phyloP scores from a whole-genome alignment of 2,797 vertebrate species.

The Natrix natrix region DNA sequence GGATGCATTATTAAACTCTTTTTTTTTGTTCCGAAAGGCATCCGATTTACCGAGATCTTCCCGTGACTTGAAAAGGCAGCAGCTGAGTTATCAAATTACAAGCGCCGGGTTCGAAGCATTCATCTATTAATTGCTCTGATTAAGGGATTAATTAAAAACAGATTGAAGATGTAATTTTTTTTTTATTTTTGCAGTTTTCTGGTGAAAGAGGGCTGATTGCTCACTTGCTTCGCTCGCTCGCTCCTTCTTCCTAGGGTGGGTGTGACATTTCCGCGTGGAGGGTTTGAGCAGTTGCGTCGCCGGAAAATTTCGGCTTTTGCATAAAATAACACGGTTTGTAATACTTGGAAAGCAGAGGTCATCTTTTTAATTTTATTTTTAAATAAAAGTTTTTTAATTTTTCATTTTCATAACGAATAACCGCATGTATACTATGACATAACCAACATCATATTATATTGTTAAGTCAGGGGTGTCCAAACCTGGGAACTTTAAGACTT shows the following conservation, averaged over 20 bases:
- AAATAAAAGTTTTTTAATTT: too few species aligned
- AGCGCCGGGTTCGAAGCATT: neutral
- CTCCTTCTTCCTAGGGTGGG: neutral
- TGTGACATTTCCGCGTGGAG: neutral
- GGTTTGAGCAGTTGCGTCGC: too few species aligned
- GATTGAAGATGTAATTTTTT: neutral
- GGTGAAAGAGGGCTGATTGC: neutral
- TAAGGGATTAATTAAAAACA: slow-evolving; percentile 22
- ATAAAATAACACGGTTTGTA: neutral
- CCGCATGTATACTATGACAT: too few species aligned
- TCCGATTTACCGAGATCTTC: neutral
- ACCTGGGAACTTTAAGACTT: too few species aligned
- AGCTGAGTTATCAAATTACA: neutral
- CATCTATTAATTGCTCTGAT: slow-evolving; percentile 16
- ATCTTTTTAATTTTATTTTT: neutral
- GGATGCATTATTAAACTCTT: neutral
- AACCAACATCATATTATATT: too few species aligned
- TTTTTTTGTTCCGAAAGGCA: fast-evolving
- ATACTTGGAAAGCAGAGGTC: neutral
- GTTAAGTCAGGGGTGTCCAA: too few species aligned
- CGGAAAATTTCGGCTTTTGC: neutral
- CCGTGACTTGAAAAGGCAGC: neutral
- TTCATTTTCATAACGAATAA: too few species aligned
- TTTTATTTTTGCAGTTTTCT: neutral
- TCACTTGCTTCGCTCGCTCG: neutral